Conservation (phyloP, 2,113 vertebrate species). For the Crypturellus undulatus region DNA sequence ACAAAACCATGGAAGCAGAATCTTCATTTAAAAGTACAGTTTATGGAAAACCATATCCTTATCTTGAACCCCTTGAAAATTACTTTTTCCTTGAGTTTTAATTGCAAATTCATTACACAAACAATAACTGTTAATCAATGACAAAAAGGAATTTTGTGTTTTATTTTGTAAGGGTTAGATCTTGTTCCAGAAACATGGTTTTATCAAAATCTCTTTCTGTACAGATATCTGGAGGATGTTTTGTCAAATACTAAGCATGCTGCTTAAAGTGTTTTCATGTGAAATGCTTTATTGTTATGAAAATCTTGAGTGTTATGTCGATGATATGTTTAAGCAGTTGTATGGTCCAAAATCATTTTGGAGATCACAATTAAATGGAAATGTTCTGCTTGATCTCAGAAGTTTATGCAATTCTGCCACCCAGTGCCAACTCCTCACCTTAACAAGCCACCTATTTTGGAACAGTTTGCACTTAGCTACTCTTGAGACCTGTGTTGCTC, state of each 20-base stretch:
- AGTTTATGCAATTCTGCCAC: background rate
- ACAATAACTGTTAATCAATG: constrained; percentile 40
- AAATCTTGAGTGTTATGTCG: constrained; percentile 76
- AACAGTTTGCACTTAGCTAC: background rate
- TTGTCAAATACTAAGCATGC: constrained; percentile 77
- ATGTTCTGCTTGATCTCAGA: constrained; percentile 68
- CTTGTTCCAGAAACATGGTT: constrained; percentile 20
- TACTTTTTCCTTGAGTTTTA: constrained; percentile 33
- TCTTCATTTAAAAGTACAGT: constrained; percentile 43
- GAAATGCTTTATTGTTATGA: constrained; percentile 79
- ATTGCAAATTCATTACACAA: constrained; percentile 27
- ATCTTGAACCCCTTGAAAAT: background rate
- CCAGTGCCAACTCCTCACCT: background rate
- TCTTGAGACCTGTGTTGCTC: background rate
- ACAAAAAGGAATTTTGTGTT: constrained; percentile 22
- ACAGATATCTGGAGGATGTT: constrained; percentile 50
- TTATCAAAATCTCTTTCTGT: constrained; percentile 46
- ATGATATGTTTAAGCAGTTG: constrained; percentile 63
- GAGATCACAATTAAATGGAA: constrained; percentile 78
- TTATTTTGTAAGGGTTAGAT: constrained; percentile 38
- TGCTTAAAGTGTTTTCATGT: constrained; percentile 78
- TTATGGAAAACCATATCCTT: constrained; percentile 1
- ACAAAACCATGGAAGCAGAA: constrained; percentile 57
- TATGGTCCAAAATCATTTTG: constrained; percentile 75
- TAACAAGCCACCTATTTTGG: background rate